These are phyloP conservation scores for Setipinna tenuifilis DNA, from an alignment of 2,797 vertebrate genomes.

Conservation along the genomic window DNA sequence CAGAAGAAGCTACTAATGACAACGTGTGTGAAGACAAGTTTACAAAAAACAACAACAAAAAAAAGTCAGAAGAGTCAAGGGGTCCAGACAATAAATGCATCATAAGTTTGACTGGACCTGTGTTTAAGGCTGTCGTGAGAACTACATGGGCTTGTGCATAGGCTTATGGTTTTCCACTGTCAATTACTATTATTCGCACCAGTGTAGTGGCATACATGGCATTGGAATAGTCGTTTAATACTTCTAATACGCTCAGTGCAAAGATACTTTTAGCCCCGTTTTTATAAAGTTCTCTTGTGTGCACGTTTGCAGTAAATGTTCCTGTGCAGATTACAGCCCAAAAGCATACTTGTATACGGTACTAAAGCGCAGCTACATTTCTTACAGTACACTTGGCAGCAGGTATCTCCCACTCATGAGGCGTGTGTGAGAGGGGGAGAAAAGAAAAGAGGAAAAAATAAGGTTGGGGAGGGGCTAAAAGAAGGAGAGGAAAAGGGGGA, in stretches of 20 bases:
- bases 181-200: conserved; percentile 43
- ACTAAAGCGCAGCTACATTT: conserved; percentile 62
- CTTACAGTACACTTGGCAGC: conserved; percentile 65
- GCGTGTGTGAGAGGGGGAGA: conserved; percentile 48
- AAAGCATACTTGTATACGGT: conserved; percentile 51
- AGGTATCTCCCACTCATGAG: conserved; percentile 66
- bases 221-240: conserved; percentile 40
- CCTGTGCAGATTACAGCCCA: conserved; percentile 11
- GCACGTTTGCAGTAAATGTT: not conserved
- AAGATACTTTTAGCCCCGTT: conserved; percentile 50
- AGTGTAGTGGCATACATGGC: conserved; percentile 57
- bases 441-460: not conserved
- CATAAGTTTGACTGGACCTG: conserved; percentile 51
- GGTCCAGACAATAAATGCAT: not conserved
- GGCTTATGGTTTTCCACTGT: conserved; percentile 39
- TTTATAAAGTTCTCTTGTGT: conserved; percentile 43
- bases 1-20: conserved; percentile 61
- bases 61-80: conserved; percentile 46
- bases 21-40: conserved; percentile 32
- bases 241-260: conserved; percentile 63
- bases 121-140: conserved; percentile 70
- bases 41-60: conserved; percentile 53
- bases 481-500: not conserved
- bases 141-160: conserved; percentile 44
- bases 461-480: not conserved